Conservation (phyloP, 1,140 invertebrate genomes). For the Drosophila tani region DNA sequence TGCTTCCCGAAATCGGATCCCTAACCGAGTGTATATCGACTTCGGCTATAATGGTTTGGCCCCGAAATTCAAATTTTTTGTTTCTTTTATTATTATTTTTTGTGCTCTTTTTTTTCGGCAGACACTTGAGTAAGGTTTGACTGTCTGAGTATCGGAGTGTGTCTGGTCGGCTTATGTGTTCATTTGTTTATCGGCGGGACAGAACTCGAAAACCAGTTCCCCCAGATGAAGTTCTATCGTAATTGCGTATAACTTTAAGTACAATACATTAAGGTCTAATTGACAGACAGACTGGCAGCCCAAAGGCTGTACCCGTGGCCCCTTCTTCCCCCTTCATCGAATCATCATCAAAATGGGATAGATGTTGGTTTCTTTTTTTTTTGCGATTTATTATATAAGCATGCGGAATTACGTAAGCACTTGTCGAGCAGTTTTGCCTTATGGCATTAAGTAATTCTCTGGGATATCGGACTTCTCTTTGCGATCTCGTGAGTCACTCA, state of each 20-base stretch:
- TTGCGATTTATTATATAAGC: slow-evolving; percentile 60
- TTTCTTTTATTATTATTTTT: slow-evolving; percentile 12
- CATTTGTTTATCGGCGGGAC: slow-evolving; percentile 63
- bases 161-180: slow-evolving; percentile 65
- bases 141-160: slow-evolving; percentile 34
- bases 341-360: slow-evolving; percentile 38
- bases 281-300: slow-evolving; percentile 77
- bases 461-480: slow-evolving; percentile 20
- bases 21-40: slow-evolving; percentile 14
- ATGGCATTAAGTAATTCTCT: slow-evolving; percentile 56
- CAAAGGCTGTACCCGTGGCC: slow-evolving; percentile 13
- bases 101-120: slow-evolving; percentile 18
- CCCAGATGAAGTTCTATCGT: slow-evolving; percentile 68
- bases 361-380: slow-evolving; percentile 11
- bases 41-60: neutral
- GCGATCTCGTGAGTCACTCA: slow-evolving; percentile 25
- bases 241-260: slow-evolving; percentile 80
- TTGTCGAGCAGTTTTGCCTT: slow-evolving; percentile 53
- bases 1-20: neutral
- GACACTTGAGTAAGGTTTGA: slow-evolving; percentile 42
- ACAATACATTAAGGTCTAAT: slow-evolving; percentile 80
- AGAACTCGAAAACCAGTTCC: slow-evolving; percentile 45
- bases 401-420: slow-evolving; percentile 74
- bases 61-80: slow-evolving; percentile 1
- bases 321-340: neutral